These are phyloP conservation scores for Flabesymbios commensalis DNA, from an alignment of 2,888 invertebrate genomes.

Conservation along the genomic window DNA sequence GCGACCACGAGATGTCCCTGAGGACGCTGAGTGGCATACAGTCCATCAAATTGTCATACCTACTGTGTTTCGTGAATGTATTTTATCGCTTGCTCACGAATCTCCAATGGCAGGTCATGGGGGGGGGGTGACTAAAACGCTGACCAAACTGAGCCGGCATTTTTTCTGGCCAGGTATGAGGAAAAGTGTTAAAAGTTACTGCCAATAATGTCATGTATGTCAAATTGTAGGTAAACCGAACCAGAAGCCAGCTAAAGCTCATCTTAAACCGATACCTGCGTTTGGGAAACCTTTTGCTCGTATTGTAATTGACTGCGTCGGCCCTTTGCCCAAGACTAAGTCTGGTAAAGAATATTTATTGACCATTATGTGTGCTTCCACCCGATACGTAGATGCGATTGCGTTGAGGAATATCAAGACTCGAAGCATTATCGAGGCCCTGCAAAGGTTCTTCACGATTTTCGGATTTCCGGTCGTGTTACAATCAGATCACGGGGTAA, in stretches of 20 bases:
- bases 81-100: conserved; percentile 1
- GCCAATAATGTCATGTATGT: conserved; percentile 13
- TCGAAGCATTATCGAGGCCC: background rate
- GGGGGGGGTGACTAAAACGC: conserved; percentile 8
- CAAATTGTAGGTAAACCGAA: conserved; percentile 11
- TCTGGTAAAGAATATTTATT: conserved; percentile 9
- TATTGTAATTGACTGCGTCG: conserved; percentile 12
- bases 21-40: background rate
- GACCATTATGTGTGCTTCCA: conserved; percentile 18
- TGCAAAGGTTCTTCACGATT: background rate
- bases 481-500: conserved; percentile 12
- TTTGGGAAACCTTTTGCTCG: conserved; percentile 14
- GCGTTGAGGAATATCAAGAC: conserved; percentile 13
- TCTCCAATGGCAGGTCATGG: conserved; percentile 9
- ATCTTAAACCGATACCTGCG: conserved; percentile 11
- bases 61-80: background rate
- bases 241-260: background rate
- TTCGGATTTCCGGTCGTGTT: conserved; percentile 12
- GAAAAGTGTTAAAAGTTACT: conserved; percentile 8
- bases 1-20: conserved; percentile 2
- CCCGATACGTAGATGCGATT: conserved; percentile 15
- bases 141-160: background rate
- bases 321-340: conserved; percentile 18
- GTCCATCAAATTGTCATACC: conserved; percentile 11
- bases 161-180: conserved; percentile 15